phyloP scores from a whole-genome alignment of 2,797 vertebrate species.

The Rhinatrema bivittatum region DNA sequence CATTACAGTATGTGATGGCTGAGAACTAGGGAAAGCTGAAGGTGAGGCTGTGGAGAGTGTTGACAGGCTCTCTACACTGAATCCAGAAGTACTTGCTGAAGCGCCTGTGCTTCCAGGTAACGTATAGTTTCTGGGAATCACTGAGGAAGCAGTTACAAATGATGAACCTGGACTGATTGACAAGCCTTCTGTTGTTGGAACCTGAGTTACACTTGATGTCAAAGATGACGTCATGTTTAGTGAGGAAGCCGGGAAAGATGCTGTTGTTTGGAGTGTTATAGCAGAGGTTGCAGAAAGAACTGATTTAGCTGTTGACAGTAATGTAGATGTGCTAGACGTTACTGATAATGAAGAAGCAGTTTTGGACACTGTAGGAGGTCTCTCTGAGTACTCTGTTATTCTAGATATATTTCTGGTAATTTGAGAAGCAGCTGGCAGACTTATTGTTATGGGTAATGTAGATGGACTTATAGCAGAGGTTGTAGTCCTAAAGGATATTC shows the following conservation, averaged over 20 bases:
- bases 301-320: not conserved
- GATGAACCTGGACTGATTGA: conserved; percentile 5
- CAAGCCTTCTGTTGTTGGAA: conserved; percentile 2
- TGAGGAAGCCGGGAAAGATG: conserved; percentile 4
- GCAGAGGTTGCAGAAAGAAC: not conserved
- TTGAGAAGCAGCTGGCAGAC: not conserved
- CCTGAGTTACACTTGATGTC: conserved; percentile 9
- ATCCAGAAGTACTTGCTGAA: not conserved
- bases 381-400: not conserved
- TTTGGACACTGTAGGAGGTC: conserved; percentile 9
- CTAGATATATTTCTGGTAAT: conserved; percentile 1
- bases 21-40: conserved; percentile 5
- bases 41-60: not conserved
- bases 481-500: not conserved
- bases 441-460: conserved; percentile 2
- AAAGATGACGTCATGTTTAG: not conserved
- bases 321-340: conserved; percentile 1
- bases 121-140: conserved; percentile 5
- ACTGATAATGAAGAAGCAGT: not conserved
- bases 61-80: conserved; percentile 7
- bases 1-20: conserved; percentile 19
- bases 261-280: conserved; percentile 1
- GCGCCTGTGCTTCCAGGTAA: not conserved
- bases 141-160: not conserved
- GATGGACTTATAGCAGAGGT: not conserved